phyloP scores from a whole-genome alignment of 2,888 invertebrate species.

The Cosmorhoe ocellata region DNA sequence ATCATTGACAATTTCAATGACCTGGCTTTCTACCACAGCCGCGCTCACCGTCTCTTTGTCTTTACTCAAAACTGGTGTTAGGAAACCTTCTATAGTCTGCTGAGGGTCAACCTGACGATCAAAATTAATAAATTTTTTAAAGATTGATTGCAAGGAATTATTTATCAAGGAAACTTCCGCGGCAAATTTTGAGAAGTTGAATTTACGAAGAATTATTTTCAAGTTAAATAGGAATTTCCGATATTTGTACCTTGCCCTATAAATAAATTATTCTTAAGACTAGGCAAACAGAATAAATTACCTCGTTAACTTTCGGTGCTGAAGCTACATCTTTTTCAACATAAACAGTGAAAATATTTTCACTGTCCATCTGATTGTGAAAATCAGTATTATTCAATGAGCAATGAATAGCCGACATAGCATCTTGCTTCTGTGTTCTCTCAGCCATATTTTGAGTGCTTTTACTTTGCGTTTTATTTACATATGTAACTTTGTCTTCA shows the following conservation, averaged over 20 bases:
- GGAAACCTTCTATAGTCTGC: slow-evolving; percentile 43
- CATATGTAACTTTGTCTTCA: slow-evolving; percentile 2
- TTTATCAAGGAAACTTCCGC: too few species aligned
- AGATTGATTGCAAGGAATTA: too few species aligned
- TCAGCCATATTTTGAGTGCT: slow-evolving; percentile 23
- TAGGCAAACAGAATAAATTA: too few species aligned
- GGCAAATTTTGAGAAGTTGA: too few species aligned
- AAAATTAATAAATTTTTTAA: not conserved
- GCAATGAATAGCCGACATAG: slow-evolving; percentile 5
- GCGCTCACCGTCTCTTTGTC: slow-evolving; percentile 34
- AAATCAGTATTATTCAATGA: slow-evolving; percentile 30
- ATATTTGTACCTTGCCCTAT: too few species aligned
- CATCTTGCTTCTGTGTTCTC: slow-evolving; percentile 32
- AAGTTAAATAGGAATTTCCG: too few species aligned
- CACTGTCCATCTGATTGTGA: slow-evolving; percentile 56
- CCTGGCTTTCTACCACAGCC: slow-evolving; percentile 27
- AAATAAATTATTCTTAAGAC: too few species aligned
- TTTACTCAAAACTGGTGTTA: slow-evolving; percentile 51
- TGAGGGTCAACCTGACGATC: slow-evolving; percentile 30
- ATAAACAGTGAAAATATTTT: slow-evolving; percentile 65
- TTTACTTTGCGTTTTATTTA: slow-evolving; percentile 10
- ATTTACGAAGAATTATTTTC: too few species aligned
- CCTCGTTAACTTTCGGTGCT: slow-evolving; percentile 37
- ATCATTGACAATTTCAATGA: slow-evolving; percentile 44
- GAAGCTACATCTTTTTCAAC: slow-evolving; percentile 46